Conservation (phyloP, 1,140 invertebrate species). For the Drosophila setifemur region DNA sequence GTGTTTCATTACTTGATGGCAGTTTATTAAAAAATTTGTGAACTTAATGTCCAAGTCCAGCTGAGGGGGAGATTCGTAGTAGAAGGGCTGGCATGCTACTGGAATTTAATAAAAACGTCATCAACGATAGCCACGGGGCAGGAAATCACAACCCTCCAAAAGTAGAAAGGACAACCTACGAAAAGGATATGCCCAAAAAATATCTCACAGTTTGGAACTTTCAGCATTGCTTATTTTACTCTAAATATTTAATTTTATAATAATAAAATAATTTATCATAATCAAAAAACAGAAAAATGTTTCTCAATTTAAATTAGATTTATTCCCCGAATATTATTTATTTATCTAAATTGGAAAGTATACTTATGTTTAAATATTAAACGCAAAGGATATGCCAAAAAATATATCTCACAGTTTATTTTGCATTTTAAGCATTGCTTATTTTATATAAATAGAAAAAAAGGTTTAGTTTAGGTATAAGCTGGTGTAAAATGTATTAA, state of each 20-base stretch:
- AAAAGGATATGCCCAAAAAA: neutral
- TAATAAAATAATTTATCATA: no score
- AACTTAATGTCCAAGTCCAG: conserved; percentile 44
- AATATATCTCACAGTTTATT: neutral
- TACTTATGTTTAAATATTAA: no score
- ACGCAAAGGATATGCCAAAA: no score
- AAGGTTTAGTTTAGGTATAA: no score
- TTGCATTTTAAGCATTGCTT: neutral
- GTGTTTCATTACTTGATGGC: conserved; percentile 61
- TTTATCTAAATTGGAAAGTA: no score
- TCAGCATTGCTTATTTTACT: no score
- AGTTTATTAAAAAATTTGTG: conserved; percentile 80
- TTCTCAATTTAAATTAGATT: no score
- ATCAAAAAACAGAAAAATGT: no score
- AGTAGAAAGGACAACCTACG: neutral
- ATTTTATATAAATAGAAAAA: neutral
- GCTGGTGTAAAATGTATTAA: no score
- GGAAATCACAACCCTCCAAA: conserved; percentile 61
- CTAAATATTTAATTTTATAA: no score
- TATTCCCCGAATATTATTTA: no score
- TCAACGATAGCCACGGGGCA: conserved; percentile 7
- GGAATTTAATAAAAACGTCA: conserved; percentile 73
- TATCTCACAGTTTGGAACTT: no score
- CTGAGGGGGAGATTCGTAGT: neutral
- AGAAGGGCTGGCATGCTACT: conserved; percentile 5